phyloP scores from a whole-genome alignment of 2,797 vertebrate species.

The Threskiornis aethiopicus region DNA sequence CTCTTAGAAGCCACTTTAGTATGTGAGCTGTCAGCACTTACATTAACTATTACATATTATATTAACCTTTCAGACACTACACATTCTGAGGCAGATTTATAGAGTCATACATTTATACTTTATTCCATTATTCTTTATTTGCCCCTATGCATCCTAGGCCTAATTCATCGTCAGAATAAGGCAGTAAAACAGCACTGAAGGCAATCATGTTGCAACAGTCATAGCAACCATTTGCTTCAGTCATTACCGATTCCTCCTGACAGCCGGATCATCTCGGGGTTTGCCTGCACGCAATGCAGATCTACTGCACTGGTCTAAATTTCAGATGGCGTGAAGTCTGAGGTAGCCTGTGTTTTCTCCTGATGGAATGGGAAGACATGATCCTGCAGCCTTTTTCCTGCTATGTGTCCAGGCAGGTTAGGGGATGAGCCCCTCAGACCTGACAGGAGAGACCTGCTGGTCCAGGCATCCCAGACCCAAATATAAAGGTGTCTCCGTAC shows the following conservation, averaged over 20 bases:
- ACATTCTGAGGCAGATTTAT: neutral
- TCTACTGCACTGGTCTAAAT: neutral
- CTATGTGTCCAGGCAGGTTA: fast-evolving
- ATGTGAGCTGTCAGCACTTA: neutral
- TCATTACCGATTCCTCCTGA: neutral
- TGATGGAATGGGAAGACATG: neutral
- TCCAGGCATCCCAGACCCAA: neutral
- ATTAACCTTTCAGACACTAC: conserved; percentile 4
- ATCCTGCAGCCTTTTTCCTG: neutral
- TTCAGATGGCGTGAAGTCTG: neutral
- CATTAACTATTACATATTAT: neutral
- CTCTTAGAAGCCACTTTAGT: neutral
- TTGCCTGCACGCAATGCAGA: fast-evolving
- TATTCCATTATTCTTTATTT: neutral
- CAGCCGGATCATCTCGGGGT: neutral
- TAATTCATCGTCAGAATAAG: neutral
- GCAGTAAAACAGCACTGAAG: neutral
- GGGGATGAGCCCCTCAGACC: neutral
- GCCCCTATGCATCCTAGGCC: neutral
- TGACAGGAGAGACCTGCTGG: neutral
- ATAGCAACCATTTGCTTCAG: neutral
- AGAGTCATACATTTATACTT: neutral
- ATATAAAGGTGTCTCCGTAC: neutral
- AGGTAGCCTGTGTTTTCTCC: neutral
- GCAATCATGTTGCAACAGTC: neutral